Percentiles rank a stretch among this genome's conserved stretches.
These are phyloP conservation scores for Rhizomys pruinosus DNA, from an alignment of 2,113 vertebrate species.

Conservation along the genomic window DNA sequence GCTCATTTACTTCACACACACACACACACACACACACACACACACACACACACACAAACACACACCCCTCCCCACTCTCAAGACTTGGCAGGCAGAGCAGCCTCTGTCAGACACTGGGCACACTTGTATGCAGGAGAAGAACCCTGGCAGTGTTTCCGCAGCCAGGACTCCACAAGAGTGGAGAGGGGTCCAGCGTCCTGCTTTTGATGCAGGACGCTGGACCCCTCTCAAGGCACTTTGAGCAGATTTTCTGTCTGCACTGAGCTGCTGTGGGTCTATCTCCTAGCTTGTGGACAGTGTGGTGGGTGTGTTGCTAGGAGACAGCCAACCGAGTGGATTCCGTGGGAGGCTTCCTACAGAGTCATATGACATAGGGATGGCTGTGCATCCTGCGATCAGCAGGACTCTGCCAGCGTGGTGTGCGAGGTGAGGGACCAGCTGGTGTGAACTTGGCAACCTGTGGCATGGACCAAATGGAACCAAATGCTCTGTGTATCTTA, in stretches of 20 bases:
- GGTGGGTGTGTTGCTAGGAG: slow-evolving; percentile 60
- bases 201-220: not conserved
- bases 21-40: not conserved
- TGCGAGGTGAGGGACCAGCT: not conserved
- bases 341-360: slow-evolving; percentile 33
- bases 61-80: not conserved
- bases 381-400: not conserved
- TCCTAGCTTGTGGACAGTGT: slow-evolving; percentile 7
- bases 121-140: not conserved
- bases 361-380: not conserved
- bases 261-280: not conserved
- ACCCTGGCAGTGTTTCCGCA: not conserved
- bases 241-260: not conserved
- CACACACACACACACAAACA: not conserved
- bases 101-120: not conserved
- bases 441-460: not conserved
- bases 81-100: not conserved
- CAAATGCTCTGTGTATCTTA: too few species aligned
- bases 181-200: too few species aligned
- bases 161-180: not conserved
- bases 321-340: slow-evolving; percentile 13
- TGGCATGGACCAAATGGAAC: not conserved
- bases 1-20: not conserved
- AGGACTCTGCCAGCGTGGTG: not conserved
- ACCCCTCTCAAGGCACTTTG: not conserved